Evolutionary conservation across 2,797 vertebrate genomes (phyloP), one percentile per base, ranked within the genome.

Genomic region (Alcedo atthis): DNA sequence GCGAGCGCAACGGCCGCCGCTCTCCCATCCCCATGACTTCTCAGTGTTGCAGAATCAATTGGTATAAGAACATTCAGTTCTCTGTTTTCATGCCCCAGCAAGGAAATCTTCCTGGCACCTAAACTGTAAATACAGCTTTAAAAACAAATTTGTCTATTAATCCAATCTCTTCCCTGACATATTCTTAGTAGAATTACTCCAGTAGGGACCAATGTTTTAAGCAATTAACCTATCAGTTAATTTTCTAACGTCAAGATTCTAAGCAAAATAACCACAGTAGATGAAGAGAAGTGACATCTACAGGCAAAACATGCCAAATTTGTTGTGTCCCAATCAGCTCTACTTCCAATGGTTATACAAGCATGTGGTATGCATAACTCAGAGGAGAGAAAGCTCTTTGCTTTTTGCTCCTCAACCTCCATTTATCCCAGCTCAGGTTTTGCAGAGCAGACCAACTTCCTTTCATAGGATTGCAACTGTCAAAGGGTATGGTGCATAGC

Each of bases 161-260:
- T 28, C 28, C 48, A 54, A 15, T 54, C 54, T 69, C 59, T 74
- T 76, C 78, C 68, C 57, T 81, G 35, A 73, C 5, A 3, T 21
- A 76, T 37, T 77, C 70, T 85, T 58, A 77, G 70, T 51, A 76
- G 68, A 91, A 95, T 57, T 77, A 61, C 46, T 57, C 46, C 48
- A 80, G 63, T 37, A 80, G 61, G 63, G 33, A 90, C 71, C 77
- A 88, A 55, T 51, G 35, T 89, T 92, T 94, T 51, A 73, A 88
- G 88, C 64, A 89, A 93, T 93, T 94, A 94, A 85, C 21, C 37
- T 37, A 93, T 88, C 84, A 88, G 57, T 51, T 95, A 75, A 91
- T 93, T 96, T 92, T 61, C 37, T 53, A 90, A 5, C 1, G 21
- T 92, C 89, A 90, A 57, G 33, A 54, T 92, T 58, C 35, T 68